Evolutionary conservation across 2,888 invertebrate genomes (phyloP).

Genomic region (Trissoscelio sp.): DNA sequence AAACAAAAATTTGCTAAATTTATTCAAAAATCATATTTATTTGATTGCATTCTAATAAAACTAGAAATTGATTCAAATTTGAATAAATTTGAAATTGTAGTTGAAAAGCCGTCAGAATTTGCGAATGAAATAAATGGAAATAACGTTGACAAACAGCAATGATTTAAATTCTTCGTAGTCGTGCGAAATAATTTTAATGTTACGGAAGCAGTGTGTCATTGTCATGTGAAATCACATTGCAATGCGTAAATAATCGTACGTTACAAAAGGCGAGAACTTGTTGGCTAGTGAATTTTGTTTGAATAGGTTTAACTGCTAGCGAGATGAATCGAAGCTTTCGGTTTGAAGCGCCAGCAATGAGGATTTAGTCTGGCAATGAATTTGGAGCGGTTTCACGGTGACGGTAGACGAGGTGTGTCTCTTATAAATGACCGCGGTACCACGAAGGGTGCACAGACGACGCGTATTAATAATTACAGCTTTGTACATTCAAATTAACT

Average conservation of each 20-base stretch:
- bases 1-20: too few species aligned
- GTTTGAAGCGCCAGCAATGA: conserved; percentile 56
- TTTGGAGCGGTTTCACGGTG: conserved; percentile 57
- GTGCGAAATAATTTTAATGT: conserved; percentile 51
- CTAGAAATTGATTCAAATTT: too few species aligned
- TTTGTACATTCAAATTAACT: conserved; percentile 75
- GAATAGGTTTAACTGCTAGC: conserved; percentile 57
- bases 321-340: conserved; percentile 64
- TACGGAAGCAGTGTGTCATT: conserved; percentile 60
- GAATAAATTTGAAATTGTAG: too few species aligned
- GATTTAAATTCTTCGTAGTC: conserved; percentile 26
- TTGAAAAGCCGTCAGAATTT: conserved; percentile 2
- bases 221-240: conserved; percentile 51
- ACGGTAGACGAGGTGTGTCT: conserved; percentile 71
- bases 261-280: conserved; percentile 54
- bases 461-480: conserved; percentile 83
- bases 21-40: too few species aligned
- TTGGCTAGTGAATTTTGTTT: conserved; percentile 54
- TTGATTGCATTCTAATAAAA: too few species aligned
- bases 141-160: conserved; percentile 34
- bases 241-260: conserved; percentile 53
- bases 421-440: conserved; percentile 80
- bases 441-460: conserved; percentile 78
- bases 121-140: conserved; percentile 27
- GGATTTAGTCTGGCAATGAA: conserved; percentile 49